Evolutionary conservation across 1,140 invertebrate genomes (phyloP).

Genomic region (Hirudo medicinalis): DNA sequence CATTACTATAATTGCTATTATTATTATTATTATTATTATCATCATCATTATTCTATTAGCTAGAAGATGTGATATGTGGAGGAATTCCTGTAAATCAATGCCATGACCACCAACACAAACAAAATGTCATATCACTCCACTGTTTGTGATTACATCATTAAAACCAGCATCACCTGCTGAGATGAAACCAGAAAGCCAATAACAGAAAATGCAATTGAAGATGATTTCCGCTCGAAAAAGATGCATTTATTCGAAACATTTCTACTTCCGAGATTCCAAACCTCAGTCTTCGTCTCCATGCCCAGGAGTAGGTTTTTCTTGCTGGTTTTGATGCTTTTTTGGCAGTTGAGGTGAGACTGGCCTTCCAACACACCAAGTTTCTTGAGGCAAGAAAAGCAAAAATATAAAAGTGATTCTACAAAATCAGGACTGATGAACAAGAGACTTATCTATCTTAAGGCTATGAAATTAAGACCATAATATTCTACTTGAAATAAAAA

Average conservation of each 20-base stretch:
- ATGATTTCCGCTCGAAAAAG: too few relatives aligned
- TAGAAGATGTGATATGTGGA: background rate
- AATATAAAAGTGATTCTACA: too few relatives aligned
- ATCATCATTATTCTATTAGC: background rate
- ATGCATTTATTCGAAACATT: background rate
- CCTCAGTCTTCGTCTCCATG: constrained; percentile 3
- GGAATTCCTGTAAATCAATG: background rate
- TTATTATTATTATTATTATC: too few relatives aligned
- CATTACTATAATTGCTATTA: too few relatives aligned
- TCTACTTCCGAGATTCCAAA: background rate
- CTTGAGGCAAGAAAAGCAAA: background rate
- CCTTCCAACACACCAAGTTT: constrained; percentile 5
- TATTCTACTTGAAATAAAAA: too few relatives aligned
- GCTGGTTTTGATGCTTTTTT: background rate
- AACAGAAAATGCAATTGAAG: too few relatives aligned
- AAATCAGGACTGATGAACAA: too few relatives aligned
- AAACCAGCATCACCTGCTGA: background rate
- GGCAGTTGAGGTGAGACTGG: background rate
- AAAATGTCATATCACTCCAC: background rate
- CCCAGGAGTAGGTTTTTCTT: background rate
- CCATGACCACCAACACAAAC: background rate
- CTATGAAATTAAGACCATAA: background rate
- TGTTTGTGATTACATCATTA: too few relatives aligned
- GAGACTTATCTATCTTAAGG: too few relatives aligned
- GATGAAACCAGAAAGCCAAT: background rate